Evolutionary conservation across 2,113 vertebrate genomes (phyloP).

Genomic region (Axis porcinus): DNA sequence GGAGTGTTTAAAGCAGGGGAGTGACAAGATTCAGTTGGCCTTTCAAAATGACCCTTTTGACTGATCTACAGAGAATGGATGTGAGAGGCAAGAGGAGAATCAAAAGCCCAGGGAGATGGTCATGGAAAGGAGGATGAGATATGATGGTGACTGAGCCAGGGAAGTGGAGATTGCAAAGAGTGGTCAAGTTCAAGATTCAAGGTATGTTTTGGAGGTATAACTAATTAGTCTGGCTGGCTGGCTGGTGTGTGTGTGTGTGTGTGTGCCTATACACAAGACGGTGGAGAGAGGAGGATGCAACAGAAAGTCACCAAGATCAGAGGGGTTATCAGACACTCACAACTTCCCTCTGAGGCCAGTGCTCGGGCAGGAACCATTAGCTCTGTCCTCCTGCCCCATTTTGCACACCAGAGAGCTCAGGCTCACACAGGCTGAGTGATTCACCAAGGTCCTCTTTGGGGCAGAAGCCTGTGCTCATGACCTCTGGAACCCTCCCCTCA

Average conservation of each 20-base stretch:
- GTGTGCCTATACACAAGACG: fast-evolving
- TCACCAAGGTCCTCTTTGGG: neutral
- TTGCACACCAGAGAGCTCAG: neutral
- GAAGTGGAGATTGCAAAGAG: neutral
- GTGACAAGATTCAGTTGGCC: neutral
- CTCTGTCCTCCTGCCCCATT: neutral
- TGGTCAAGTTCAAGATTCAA: neutral
- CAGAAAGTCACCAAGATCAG: neutral
- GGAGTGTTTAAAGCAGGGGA: neutral
- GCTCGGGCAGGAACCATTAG: neutral
- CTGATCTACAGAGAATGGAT: neutral
- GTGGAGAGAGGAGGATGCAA: neutral
- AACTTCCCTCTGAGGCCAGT: neutral
- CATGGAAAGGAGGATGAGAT: neutral
- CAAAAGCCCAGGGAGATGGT: neutral
- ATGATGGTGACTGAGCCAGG: neutral
- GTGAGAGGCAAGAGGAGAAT: neutral
- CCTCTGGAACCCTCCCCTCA: neutral
- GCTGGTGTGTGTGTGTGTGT: neutral
- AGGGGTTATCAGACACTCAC: neutral
- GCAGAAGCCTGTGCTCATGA: neutral
- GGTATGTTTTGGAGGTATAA: neutral
- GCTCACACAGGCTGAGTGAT: neutral
- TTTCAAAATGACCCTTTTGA: neutral
- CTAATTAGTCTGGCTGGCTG: neutral